A percentile compares a stretch with the other conserved stretches of the same genome.
Conservation (phyloP, 2,888 invertebrate genomes). For the Melanophora roralis region DNA sequence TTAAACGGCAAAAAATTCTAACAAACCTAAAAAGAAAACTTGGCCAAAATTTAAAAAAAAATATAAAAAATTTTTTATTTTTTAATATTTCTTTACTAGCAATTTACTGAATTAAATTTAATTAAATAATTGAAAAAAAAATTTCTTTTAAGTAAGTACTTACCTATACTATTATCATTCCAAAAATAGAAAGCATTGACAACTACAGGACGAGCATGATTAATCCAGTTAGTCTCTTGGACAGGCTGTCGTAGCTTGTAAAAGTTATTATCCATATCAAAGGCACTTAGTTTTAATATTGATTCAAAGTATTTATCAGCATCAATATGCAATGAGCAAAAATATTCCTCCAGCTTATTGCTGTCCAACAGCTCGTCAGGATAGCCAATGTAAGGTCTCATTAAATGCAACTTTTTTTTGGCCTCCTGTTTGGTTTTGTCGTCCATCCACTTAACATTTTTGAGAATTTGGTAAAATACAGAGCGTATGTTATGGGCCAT, state of each 20-base stretch:
- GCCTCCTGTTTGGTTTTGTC: constrained; percentile 86
- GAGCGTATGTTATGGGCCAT: constrained; percentile 91
- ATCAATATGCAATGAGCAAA: constrained; percentile 85
- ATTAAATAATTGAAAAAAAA: no score
- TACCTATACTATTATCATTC: constrained; percentile 91
- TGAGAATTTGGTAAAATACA: constrained; percentile 88
- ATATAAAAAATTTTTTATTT: no score
- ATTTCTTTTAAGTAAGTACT: no score
- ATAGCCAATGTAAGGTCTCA: constrained; percentile 94
- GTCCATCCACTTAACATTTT: constrained; percentile 95
- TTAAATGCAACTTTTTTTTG: constrained; percentile 87
- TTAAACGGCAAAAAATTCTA: no score
- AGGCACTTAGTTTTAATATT: constrained; percentile 86
- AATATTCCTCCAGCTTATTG: constrained; percentile 87
- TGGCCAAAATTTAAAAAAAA: neutral
- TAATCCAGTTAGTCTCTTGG: constrained; percentile 91
- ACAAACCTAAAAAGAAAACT: neutral
- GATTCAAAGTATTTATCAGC: constrained; percentile 85
- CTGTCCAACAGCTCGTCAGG: constrained; percentile 92
- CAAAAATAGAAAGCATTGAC: constrained; percentile 93
- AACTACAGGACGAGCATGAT: constrained; percentile 89
- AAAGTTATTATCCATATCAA: constrained; percentile 88
- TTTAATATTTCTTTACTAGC: no score
- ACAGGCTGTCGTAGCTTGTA: constrained; percentile 86
- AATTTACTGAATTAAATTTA: no score